These are phyloP conservation scores for Acrocephalus arundinaceus DNA, from an alignment of 2,113 vertebrate genomes.

Conservation along the genomic window DNA sequence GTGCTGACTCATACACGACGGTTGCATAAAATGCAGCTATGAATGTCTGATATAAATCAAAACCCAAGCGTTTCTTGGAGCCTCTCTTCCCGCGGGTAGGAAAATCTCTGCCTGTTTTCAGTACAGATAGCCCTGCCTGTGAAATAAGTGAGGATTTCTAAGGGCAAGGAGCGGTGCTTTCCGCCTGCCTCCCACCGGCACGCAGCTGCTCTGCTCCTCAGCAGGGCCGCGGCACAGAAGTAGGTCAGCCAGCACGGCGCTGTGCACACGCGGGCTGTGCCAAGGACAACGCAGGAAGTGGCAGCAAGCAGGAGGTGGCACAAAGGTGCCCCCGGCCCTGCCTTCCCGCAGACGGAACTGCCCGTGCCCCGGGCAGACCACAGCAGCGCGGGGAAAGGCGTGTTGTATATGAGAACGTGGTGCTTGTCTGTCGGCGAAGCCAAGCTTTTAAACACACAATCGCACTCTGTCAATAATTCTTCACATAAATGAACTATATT, in stretches of 20 bases:
- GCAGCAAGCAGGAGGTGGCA: background rate
- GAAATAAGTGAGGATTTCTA: rapidly evolving
- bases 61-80: background rate
- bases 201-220: rapidly evolving
- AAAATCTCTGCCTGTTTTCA: background rate
- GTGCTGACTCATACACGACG: background rate
- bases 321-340: rapidly evolving
- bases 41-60: background rate
- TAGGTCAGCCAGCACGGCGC: background rate
- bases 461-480: rapidly evolving
- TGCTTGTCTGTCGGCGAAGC: background rate
- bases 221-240: background rate
- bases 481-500: rapidly evolving
- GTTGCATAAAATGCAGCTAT: background rate
- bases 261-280: background rate
- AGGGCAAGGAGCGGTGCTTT: rapidly evolving
- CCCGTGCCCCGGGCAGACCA: rapidly evolving
- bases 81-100: background rate
- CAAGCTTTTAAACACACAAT: background rate
- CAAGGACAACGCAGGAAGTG: background rate
- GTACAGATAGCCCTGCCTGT: background rate
- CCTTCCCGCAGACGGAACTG: rapidly evolving
- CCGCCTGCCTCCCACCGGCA: rapidly evolving
- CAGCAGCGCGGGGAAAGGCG: rapidly evolving
- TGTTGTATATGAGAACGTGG: rapidly evolving